A percentile compares a stretch with the other conserved stretches of the same genome.
These are phyloP conservation scores for Meriones unguiculatus DNA, from an alignment of 2,113 vertebrate genomes.

Conservation along the genomic window DNA sequence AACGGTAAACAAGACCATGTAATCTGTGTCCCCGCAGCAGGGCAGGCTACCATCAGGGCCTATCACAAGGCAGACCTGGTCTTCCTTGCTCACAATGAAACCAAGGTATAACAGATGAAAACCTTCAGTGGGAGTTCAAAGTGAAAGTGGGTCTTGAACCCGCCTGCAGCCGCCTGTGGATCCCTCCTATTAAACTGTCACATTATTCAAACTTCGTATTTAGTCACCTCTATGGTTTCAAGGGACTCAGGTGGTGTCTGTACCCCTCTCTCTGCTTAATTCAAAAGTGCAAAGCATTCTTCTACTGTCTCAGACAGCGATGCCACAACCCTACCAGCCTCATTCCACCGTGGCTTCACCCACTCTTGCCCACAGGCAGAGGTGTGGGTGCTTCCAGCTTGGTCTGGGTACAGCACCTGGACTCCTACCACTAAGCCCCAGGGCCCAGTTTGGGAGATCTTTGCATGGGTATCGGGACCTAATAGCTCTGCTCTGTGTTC, in stretches of 20 bases:
- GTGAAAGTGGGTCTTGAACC: neutral
- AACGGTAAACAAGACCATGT: neutral
- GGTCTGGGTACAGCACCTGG: neutral
- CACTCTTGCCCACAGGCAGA: neutral
- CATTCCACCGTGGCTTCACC: neutral
- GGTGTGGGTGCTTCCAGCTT: neutral
- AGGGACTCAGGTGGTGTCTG: no score
- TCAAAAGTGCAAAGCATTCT: neutral
- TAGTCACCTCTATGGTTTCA: neutral
- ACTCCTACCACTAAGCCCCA: neutral
- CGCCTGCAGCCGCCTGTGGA: neutral
- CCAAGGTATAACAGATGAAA: neutral
- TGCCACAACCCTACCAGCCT: neutral
- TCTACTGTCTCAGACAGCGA: neutral
- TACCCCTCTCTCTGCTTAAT: neutral
- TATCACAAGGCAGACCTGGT: neutral
- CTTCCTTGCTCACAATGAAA: neutral
- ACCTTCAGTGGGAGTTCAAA: neutral
- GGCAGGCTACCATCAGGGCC: neutral
- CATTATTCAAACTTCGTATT: neutral
- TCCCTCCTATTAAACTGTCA: neutral
- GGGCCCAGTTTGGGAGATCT: neutral
- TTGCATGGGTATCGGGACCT: neutral
- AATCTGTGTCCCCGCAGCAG: neutral
- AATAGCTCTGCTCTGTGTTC: neutral